Percentiles rank a stretch among this genome's conserved stretches.
Conservation (phyloP, 2,113 vertebrate genomes). For the Carassius carassius region DNA sequence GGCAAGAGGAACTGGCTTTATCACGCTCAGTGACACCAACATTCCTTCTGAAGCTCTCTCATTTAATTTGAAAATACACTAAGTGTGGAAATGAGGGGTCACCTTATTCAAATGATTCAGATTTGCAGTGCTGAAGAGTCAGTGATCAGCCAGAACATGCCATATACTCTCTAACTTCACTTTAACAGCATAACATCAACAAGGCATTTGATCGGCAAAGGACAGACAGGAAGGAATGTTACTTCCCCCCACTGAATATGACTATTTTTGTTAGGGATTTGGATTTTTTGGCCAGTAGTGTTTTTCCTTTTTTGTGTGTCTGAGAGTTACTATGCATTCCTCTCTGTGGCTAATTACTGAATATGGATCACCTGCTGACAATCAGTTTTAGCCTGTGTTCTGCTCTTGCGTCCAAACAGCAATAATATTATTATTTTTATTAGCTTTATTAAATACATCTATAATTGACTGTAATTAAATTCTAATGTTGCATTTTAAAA, state of each 20-base stretch:
- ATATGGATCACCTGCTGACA: too few species aligned
- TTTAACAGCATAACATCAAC: conserved; percentile 6
- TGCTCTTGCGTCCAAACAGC: too few species aligned
- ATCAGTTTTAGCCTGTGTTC: too few species aligned
- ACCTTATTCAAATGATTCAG: conserved; percentile 24
- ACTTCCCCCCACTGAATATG: neutral
- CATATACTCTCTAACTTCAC: neutral
- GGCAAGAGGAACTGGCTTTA: neutral
- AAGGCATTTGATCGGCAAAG: neutral
- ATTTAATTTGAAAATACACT: neutral
- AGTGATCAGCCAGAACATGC: neutral
- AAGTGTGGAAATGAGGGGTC: neutral
- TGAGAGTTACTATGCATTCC: too few species aligned
- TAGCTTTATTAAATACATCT: too few species aligned
- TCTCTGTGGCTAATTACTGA: too few species aligned
- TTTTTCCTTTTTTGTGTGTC: too few species aligned
- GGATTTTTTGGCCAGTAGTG: too few species aligned
- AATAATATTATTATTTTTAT: too few species aligned
- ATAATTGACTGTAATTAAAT: too few species aligned
- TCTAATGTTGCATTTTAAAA: too few species aligned
- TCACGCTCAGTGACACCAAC: neutral
- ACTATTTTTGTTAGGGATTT: too few species aligned
- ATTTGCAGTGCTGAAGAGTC: conserved; percentile 2
- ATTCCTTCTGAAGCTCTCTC: neutral
- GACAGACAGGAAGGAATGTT: neutral